Conservation (phyloP, 2,888 invertebrate species). For the Mesopsocus fuscifrons region DNA sequence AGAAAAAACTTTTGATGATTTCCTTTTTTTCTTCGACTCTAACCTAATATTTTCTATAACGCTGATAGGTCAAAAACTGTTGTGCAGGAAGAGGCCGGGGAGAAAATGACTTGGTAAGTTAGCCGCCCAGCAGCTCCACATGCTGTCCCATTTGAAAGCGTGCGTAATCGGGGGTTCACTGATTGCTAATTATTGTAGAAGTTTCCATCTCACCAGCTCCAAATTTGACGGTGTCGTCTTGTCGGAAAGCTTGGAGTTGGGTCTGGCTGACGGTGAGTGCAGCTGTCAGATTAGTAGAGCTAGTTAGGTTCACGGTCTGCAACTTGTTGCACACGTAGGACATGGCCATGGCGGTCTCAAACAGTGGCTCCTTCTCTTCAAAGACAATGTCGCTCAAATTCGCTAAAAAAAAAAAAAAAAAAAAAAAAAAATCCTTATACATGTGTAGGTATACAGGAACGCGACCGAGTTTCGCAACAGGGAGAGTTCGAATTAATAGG, state of each 20-base stretch:
- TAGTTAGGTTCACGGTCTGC: constrained; percentile 29
- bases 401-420: not conserved
- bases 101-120: no score
- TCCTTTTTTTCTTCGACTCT: no score
- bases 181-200: not conserved
- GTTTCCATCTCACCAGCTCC: constrained; percentile 35
- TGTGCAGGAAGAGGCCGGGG: not conserved
- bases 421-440: no score
- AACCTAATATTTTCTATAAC: no score
- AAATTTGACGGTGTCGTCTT: constrained; percentile 32
- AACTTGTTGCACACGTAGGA: constrained; percentile 53
- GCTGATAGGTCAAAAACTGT: not conserved
- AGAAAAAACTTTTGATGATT: constrained; percentile 5
- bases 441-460: no score
- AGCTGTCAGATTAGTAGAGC: constrained; percentile 24
- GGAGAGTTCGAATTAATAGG: no score
- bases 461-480: no score
- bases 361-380: constrained; percentile 26
- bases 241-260: constrained; percentile 56
- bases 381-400: not conserved
- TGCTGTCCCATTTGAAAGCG: no score
- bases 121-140: no score
- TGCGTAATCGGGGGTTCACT: not conserved
- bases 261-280: constrained; percentile 37
- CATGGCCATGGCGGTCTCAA: constrained; percentile 37